These are phyloP conservation scores for Threskiornis aethiopicus DNA, from an alignment of 2,797 vertebrate genomes.

Conservation along the genomic window DNA sequence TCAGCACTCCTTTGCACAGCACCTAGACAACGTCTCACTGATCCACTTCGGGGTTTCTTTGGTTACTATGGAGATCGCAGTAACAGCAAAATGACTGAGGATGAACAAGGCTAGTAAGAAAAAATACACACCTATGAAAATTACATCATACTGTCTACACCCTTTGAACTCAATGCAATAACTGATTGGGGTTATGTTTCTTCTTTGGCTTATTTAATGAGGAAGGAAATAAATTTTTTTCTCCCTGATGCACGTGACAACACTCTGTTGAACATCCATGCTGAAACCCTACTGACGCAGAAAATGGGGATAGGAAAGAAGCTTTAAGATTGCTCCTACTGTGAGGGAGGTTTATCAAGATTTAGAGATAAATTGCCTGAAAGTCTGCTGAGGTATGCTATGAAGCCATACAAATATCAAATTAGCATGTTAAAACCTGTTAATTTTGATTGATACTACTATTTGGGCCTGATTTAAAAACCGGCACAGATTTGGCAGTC, in stretches of 20 bases:
- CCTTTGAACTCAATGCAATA: neutral
- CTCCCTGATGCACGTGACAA: neutral
- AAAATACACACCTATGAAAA: neutral
- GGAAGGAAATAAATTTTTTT: neutral
- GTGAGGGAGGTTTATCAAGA: neutral
- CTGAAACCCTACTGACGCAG: neutral
- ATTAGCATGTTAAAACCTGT: neutral
- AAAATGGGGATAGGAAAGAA: neutral
- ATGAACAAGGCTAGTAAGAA: neutral
- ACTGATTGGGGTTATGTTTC: neutral
- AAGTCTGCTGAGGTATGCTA: neutral
- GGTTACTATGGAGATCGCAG: neutral
- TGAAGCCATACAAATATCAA: neutral
- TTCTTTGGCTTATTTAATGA: neutral
- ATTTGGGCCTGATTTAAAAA: neutral
- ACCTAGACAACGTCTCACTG: neutral
- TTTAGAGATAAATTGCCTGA: neutral
- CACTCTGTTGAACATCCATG: neutral
- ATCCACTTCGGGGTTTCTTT: neutral
- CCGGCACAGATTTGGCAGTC: neutral
- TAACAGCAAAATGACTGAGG: neutral
- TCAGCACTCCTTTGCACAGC: neutral
- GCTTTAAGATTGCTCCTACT: neutral
- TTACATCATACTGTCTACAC: neutral
- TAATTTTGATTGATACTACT: neutral